phyloP scores from a whole-genome alignment of 2,113 vertebrate species.

The Jacana jacana region DNA sequence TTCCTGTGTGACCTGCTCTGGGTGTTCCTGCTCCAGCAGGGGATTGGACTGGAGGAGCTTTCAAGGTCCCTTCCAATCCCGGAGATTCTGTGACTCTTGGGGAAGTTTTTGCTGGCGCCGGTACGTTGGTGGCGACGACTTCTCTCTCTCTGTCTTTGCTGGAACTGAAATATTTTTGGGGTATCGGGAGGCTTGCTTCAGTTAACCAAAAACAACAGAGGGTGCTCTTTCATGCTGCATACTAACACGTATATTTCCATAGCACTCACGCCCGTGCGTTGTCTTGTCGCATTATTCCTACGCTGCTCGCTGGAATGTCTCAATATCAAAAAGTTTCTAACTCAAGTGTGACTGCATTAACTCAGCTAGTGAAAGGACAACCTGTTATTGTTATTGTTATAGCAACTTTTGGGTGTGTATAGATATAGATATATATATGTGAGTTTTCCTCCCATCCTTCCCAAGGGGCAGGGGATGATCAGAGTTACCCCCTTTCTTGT shows the following conservation, averaged over 20 bases:
- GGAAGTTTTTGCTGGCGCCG: not conserved
- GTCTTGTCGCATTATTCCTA: constrained; percentile 15
- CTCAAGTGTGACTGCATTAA: not conserved
- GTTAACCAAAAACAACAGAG: constrained; percentile 53
- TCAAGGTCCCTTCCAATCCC: no score
- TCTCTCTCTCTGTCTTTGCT: not conserved
- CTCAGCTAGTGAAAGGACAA: no score
- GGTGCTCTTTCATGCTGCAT: constrained; percentile 50
- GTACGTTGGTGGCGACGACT: not conserved
- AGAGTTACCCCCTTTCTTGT: not conserved
- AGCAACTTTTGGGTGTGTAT: no score
- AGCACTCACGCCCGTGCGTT: not conserved
- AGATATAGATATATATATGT: no score
- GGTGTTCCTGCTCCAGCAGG: no score
- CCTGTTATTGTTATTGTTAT: no score
- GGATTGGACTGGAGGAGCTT: no score
- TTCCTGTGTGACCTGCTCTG: no score
- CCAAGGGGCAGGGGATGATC: not conserved
- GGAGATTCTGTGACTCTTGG: no score
- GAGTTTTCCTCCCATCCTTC: not conserved
- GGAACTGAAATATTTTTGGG: not conserved
- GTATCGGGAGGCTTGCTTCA: constrained; percentile 5
- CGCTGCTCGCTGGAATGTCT: not conserved
- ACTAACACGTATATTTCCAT: not conserved
- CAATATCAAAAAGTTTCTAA: constrained; percentile 19